Evolutionary conservation across 2,113 vertebrate species (phyloP).

Genomic region (Talpa occidentalis): DNA sequence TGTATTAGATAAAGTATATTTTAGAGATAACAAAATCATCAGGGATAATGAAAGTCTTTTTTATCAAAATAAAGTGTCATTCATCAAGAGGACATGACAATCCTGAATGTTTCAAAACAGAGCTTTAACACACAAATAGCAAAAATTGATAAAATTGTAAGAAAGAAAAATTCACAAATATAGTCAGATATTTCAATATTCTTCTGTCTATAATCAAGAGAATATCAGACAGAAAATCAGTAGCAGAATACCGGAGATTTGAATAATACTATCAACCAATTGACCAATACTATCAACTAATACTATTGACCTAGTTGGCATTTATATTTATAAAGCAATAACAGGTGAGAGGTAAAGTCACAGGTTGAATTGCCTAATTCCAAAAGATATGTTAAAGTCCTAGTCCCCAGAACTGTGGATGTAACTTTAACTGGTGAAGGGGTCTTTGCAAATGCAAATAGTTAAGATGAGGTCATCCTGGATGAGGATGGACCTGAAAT

Average conservation of each 20-base stretch:
- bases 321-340: background rate
- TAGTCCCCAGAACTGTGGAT: background rate
- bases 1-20: background rate
- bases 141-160: background rate
- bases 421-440: background rate
- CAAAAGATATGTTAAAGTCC: background rate
- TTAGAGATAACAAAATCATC: constrained; percentile 5
- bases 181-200: background rate
- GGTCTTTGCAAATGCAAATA: background rate
- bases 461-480: background rate
- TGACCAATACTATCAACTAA: no score
- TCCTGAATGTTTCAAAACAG: background rate
- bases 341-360: background rate
- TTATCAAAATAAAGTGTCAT: background rate
- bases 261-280: background rate
- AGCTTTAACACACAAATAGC: background rate
- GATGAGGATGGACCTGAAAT: background rate
- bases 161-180: background rate
- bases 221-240: background rate
- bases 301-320: background rate
- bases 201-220: background rate
- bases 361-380: background rate
- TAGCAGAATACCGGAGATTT: background rate
- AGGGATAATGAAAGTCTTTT: background rate
- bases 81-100: background rate